A percentile compares a stretch with the other conserved stretches of the same genome.
These are phyloP conservation scores for Pionites leucogaster DNA, from an alignment of 2,113 vertebrate genomes.

Conservation along the genomic window DNA sequence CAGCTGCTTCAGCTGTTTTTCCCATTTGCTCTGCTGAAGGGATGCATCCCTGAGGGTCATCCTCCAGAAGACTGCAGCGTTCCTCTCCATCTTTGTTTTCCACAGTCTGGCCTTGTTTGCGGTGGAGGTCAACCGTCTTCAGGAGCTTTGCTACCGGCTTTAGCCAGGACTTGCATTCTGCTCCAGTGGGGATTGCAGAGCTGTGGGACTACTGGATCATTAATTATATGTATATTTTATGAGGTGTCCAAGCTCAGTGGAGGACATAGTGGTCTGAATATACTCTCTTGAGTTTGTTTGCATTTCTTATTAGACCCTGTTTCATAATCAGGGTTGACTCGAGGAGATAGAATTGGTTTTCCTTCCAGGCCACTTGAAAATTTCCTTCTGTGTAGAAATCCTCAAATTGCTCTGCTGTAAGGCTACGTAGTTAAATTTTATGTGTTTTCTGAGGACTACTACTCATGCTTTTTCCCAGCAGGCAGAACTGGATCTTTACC, in stretches of 20 bases:
- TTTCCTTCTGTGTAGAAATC: not conserved
- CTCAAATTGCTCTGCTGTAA: not conserved
- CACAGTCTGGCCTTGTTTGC: not conserved
- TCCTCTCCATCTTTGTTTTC: not conserved
- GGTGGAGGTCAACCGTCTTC: not conserved
- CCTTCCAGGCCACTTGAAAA: not conserved
- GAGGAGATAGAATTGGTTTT: not conserved
- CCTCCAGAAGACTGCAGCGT: not conserved
- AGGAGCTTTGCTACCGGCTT: not conserved
- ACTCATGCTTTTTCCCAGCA: not conserved
- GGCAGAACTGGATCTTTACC: not conserved
- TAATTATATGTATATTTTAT: not conserved
- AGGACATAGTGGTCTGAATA: not conserved
- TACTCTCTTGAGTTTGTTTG: not conserved
- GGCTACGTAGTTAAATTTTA: not conserved
- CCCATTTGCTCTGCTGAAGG: not conserved
- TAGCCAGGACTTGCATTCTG: not conserved
- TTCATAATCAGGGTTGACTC: not conserved
- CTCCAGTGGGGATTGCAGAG: not conserved
- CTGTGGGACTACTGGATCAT: not conserved
- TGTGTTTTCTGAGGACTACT: not conserved
- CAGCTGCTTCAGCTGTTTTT: not conserved
- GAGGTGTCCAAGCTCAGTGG: not conserved
- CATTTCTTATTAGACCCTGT: not conserved
- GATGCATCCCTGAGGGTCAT: not conserved